These are phyloP conservation scores for Theodoxus fluviatilis DNA, from an alignment of 2,888 invertebrate genomes.

Conservation along the genomic window DNA sequence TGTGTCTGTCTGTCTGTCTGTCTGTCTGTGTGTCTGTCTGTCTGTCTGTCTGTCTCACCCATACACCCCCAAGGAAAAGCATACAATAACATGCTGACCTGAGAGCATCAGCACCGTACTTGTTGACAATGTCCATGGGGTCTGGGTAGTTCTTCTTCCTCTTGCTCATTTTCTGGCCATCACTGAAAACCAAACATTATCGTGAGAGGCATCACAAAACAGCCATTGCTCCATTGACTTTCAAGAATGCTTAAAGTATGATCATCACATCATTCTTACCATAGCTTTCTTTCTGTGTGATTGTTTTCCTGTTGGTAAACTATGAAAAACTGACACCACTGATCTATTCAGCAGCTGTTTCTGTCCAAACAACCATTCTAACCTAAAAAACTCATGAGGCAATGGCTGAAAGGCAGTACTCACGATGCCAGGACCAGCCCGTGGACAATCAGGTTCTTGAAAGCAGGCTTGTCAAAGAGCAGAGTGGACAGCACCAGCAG, in stretches of 20 bases:
- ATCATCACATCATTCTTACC: too few species aligned
- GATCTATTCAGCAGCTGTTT: not conserved
- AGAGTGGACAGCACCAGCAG: constrained; percentile 95
- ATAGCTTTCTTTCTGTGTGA: too few species aligned
- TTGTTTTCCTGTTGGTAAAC: not conserved
- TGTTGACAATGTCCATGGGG: constrained; percentile 83
- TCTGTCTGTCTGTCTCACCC: too few species aligned
- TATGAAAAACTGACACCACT: not conserved
- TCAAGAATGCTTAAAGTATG: too few species aligned
- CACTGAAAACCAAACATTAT: constrained; percentile 70
- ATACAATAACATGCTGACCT: constrained; percentile 66
- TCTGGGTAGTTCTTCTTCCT: constrained; percentile 98
- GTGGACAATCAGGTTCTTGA: constrained; percentile 95
- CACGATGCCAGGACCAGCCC: constrained; percentile 87
- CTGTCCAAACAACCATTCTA: not conserved
- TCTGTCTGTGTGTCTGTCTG: too few species aligned
- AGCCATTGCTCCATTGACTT: too few species aligned
- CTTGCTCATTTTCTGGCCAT: constrained; percentile 99
- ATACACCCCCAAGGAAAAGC: not conserved
- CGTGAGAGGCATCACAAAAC: too few species aligned
- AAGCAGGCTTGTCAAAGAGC: constrained; percentile 93
- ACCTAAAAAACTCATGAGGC: too few species aligned
- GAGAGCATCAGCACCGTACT: constrained; percentile 96
- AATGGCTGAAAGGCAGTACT: constrained; percentile 35
- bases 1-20: too few species aligned